A percentile compares a stretch with the other conserved stretches of the same genome.
Evolutionary conservation across 2,797 vertebrate genomes (phyloP).

Genomic region (Trematomus bernacchii): DNA sequence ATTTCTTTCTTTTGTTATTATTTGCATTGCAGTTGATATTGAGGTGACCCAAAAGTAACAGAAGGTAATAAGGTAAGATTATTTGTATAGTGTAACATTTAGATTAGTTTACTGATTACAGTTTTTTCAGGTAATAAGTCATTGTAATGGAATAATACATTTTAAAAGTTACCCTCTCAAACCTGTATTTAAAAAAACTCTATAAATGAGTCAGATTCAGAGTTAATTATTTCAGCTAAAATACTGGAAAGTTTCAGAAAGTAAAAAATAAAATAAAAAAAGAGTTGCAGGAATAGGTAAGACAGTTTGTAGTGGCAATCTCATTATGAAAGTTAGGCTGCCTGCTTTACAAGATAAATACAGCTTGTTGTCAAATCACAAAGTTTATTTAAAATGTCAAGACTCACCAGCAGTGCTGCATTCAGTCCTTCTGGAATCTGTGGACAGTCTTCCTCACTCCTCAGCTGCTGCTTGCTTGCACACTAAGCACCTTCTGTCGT

Average conservation of each 20-base stretch:
- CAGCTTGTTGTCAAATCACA: background rate
- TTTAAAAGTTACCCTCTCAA: too few relatives aligned
- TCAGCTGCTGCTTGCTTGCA: conserved; percentile 19
- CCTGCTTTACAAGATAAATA: too few relatives aligned
- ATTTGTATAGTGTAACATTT: too few relatives aligned
- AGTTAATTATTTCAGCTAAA: background rate
- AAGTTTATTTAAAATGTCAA: background rate
- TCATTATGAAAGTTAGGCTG: background rate
- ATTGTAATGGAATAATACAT: too few relatives aligned
- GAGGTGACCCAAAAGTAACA: too few relatives aligned
- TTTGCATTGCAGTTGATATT: too few relatives aligned
- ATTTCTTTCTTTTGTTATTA: too few relatives aligned
- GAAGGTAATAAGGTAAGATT: too few relatives aligned
- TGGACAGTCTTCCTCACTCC: conserved; percentile 26
- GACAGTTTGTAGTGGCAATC: background rate
- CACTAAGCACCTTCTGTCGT: conserved; percentile 7
- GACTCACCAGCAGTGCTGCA: conserved; percentile 54
- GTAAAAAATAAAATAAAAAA: too few relatives aligned
- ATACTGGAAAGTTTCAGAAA: too few relatives aligned
- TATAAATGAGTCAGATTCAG: background rate
- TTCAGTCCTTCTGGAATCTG: conserved; percentile 46
- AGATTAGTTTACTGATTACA: too few relatives aligned
- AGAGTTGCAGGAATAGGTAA: background rate
- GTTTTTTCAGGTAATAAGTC: too few relatives aligned
- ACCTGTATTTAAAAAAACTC: background rate